phyloP scores from a whole-genome alignment of 2,113 vertebrate species.

The Zosterops pallidus region DNA sequence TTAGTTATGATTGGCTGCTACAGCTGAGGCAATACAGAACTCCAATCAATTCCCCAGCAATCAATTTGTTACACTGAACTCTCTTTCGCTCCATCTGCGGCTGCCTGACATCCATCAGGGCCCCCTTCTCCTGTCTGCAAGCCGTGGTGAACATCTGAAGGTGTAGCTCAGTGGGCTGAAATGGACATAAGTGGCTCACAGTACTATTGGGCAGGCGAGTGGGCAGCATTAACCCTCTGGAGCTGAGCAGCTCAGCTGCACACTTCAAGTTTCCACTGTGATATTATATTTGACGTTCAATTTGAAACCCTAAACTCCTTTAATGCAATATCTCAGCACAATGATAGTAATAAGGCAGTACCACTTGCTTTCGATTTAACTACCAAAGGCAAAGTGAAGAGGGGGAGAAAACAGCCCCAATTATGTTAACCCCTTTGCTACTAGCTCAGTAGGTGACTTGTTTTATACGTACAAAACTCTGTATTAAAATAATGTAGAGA shows the following conservation, averaged over 20 bases:
- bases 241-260: conserved; percentile 29
- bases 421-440: conserved; percentile 50
- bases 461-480: neutral
- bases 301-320: conserved; percentile 71
- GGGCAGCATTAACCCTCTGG: neutral
- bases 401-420: neutral
- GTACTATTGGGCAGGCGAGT: neutral
- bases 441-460: neutral
- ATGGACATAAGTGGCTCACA: neutral
- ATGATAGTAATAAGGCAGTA: conserved; percentile 64
- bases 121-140: neutral
- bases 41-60: conserved; percentile 46
- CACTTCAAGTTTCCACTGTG: conserved; percentile 60
- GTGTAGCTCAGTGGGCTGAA: conserved; percentile 10
- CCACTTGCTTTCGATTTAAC: conserved; percentile 60
- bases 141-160: conserved; percentile 35
- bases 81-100: neutral
- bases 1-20: conserved; percentile 47
- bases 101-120: conserved; percentile 1
- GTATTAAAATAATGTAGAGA: neutral
- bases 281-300: conserved; percentile 75
- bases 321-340: conserved; percentile 66
- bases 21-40: conserved; percentile 5
- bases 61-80: conserved; percentile 54
- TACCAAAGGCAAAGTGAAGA: conserved; percentile 42